Percentiles rank a stretch among this genome's conserved stretches.
These are phyloP conservation scores for Boulengerochromis microlepis DNA, from an alignment of 2,113 vertebrate species.

Conservation along the genomic window DNA sequence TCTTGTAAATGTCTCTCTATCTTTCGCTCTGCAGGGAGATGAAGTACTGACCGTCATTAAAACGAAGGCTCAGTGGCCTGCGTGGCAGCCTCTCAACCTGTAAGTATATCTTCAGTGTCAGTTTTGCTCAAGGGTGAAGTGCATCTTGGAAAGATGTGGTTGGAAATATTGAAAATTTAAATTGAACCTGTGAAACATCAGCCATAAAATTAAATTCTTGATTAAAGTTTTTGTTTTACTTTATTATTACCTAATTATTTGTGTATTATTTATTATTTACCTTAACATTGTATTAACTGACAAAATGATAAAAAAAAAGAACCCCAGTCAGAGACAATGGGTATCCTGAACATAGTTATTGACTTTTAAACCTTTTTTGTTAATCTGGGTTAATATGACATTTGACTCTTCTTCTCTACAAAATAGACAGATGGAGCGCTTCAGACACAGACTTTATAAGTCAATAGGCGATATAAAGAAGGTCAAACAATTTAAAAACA, in stretches of 20 bases:
- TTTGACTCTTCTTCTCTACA: neutral
- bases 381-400: neutral
- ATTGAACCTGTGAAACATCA: fast-evolving
- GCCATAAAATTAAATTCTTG: neutral
- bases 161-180: neutral
- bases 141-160: neutral
- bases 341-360: neutral
- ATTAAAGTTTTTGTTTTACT: neutral
- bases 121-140: neutral
- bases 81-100: conserved; percentile 96
- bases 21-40: conserved; percentile 78
- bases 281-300: neutral
- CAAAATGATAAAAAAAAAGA: neutral
- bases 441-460: neutral
- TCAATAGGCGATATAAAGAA: neutral
- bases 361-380: neutral
- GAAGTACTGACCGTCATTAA: conserved; percentile 97
- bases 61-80: conserved; percentile 97
- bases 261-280: neutral
- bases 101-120: conserved; percentile 73
- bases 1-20: neutral
- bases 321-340: neutral
- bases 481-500: neutral
- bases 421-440: fast-evolving
- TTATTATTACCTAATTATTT: neutral